A percentile compares a stretch with the other conserved stretches of the same genome.
Conservation (phyloP, 2,797 vertebrate species). For the Catharus ustulatus region DNA sequence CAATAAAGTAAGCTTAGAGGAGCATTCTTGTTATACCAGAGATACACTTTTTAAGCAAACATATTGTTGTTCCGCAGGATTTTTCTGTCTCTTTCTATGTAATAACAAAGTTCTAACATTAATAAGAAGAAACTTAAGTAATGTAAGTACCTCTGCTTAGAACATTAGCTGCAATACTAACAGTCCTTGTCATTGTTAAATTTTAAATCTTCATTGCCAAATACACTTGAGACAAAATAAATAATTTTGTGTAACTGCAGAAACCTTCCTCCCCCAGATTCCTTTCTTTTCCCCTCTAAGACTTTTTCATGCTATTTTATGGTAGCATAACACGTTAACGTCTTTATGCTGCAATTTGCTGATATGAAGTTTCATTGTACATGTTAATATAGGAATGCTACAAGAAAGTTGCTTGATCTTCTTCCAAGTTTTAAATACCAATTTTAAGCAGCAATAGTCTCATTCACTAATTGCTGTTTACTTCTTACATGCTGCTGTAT, state of each 20-base stretch:
- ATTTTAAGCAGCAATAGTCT: conserved; percentile 56
- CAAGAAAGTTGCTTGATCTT: conserved; percentile 65
- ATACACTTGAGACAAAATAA: conserved; percentile 19
- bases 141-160: not conserved
- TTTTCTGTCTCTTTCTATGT: not conserved
- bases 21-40: not conserved
- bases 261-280: conserved; percentile 49
- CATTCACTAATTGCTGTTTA: conserved; percentile 65
- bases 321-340: not conserved
- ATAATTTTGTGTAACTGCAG: conserved; percentile 15
- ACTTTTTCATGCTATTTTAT: conserved; percentile 53
- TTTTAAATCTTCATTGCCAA: conserved; percentile 36
- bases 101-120: not conserved
- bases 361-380: conserved; percentile 62
- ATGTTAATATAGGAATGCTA: conserved; percentile 21
- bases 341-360: conserved; percentile 62
- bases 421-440: conserved; percentile 68
- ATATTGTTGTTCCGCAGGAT: not conserved
- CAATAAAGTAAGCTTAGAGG: not conserved
- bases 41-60: not conserved
- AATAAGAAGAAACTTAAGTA: not conserved
- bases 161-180: not conserved
- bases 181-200: conserved; percentile 1
- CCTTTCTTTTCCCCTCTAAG: conserved; percentile 46
- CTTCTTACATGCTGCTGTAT: conserved; percentile 41